Conservation (phyloP, 2,888 invertebrate genomes). For the Parapristionchus giblindavisi region DNA sequence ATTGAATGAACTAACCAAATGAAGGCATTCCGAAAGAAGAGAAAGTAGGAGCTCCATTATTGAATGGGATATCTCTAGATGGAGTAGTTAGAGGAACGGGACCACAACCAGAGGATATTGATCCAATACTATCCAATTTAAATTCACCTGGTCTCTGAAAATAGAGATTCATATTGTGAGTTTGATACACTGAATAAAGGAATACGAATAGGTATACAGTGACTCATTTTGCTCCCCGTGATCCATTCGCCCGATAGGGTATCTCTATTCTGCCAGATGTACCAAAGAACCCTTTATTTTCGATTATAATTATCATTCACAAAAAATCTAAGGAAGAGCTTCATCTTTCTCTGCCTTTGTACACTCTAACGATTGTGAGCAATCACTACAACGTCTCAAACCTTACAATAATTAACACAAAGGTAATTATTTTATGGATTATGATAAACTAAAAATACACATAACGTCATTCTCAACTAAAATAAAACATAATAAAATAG, state of each 20-base stretch:
- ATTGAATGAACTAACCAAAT: not conserved
- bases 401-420: too few relatives aligned
- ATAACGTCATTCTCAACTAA: not conserved
- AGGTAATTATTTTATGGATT: too few relatives aligned
- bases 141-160: constrained; percentile 29
- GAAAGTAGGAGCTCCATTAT: constrained; percentile 12
- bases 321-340: too few relatives aligned
- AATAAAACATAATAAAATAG: not conserved
- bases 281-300: too few relatives aligned
- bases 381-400: too few relatives aligned
- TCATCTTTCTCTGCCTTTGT: too few relatives aligned
- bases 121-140: not conserved
- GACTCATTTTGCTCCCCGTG: not conserved
- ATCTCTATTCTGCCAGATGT: too few relatives aligned
- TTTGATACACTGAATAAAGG: not conserved
- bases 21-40: not conserved
- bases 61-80: constrained; percentile 26
- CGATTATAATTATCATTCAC: too few relatives aligned
- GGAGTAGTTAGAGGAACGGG: constrained; percentile 30
- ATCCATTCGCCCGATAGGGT: too few relatives aligned
- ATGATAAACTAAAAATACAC: too few relatives aligned
- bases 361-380: too few relatives aligned
- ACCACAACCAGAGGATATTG: not conserved
- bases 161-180: not conserved
- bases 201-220: not conserved